Evolutionary conservation across 2,113 vertebrate genomes (phyloP).

Genomic region (Pao palembangensis): DNA sequence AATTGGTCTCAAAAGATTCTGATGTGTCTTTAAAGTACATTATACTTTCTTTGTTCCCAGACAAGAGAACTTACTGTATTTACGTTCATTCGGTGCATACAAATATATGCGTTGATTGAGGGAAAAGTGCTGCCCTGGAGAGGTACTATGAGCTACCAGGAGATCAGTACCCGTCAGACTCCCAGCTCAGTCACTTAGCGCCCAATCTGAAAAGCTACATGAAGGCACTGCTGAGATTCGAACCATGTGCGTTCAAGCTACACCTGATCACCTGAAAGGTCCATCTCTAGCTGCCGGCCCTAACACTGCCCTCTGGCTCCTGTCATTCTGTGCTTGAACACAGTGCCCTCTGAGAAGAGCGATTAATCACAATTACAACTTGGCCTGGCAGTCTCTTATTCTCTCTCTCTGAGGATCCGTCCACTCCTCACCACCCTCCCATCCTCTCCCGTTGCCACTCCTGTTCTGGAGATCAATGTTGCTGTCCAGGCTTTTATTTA

Average conservation of each 20-base stretch:
- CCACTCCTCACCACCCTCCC: constrained; percentile 36
- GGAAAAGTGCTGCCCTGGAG: too few species aligned
- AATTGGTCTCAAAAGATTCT: too few species aligned
- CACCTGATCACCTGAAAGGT: constrained; percentile 67
- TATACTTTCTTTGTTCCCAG: too few species aligned
- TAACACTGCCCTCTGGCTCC: constrained; percentile 63
- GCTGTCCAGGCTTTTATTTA: constrained; percentile 66
- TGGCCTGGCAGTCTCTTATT: constrained; percentile 49
- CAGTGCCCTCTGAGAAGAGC: constrained; percentile 67
- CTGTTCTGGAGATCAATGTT: constrained; percentile 67
- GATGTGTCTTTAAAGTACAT: too few species aligned
- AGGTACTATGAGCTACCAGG: too few species aligned
- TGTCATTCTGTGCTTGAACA: constrained; percentile 66
- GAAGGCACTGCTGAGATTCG: too few species aligned
- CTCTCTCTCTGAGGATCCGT: constrained; percentile 9
- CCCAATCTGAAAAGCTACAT: too few species aligned
- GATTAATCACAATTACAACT: constrained; percentile 76
- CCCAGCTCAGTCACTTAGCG: too few species aligned
- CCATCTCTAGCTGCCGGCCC: constrained; percentile 57
- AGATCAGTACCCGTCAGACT: too few species aligned
- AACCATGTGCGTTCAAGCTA: constrained; percentile 6
- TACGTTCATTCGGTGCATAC: too few species aligned
- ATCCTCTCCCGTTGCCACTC: constrained; percentile 28
- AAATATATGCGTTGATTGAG: too few species aligned
- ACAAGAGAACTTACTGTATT: too few species aligned